Evolutionary conservation across 2,888 invertebrate genomes (phyloP), one percentile per base, ranked within the genome.

Genomic region (Eledona agricola): DNA sequence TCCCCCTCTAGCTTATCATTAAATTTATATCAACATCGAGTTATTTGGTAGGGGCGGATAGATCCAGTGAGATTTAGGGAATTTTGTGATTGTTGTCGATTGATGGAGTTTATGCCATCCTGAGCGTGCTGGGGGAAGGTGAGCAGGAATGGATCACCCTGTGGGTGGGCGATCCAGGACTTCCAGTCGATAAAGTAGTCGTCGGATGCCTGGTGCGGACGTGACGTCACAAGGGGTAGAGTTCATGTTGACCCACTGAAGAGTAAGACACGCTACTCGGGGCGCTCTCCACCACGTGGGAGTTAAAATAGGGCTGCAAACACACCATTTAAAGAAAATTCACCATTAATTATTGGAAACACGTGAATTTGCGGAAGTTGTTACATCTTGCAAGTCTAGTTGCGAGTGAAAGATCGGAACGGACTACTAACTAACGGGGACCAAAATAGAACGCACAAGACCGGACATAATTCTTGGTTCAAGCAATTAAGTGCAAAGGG

Each of bases 161-260:
- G 54, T 69, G 69, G 4, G 69, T 62, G 2, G 72, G 69, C 37
- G 70, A 71, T 28, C 63, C 67, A 16, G 65, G 65, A 31, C 59
- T 55, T 49, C 55, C 59, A 38, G 53, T 52, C 42, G 64, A 55
- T 32, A 62, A 37, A 32, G 58, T 57, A 35, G 59, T 60, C 51
- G 62, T 77, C 74, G 54, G 62, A 20, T 53, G 59, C 53, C 58
- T 58, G 2, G 74, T 79, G 78, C 62, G 78, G 77, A 80, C 79
- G 66, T 82, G 81, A 61, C 82, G 84, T 85, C 84, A 85, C 82
- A 85, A 83, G n/a, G 83, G 81, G 72, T 83, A 84, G 76, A 85
- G 80, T 71, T 85, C 85, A 63, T 85, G 85, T 68, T 84, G 84
- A 23, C 83, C 80, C 54, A 84, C 84, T 25, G 85, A 84, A 7